Evolutionary conservation across 2,888 invertebrate genomes (phyloP).

Genomic region (Plutella xylostella): DNA sequence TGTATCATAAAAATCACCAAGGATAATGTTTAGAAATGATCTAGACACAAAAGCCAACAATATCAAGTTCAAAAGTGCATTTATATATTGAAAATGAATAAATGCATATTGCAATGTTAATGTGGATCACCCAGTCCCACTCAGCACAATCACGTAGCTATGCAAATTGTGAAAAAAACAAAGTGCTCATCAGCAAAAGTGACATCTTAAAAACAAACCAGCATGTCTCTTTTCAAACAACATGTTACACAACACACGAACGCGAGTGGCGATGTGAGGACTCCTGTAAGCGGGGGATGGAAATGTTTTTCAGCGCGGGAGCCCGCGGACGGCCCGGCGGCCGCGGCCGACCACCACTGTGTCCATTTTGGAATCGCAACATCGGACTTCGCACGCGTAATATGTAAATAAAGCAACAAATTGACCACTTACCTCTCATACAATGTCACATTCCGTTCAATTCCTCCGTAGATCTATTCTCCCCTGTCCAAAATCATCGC

Average conservation of each 20-base stretch:
- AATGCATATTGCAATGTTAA: too few species aligned
- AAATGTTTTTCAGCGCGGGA: slow-evolving; percentile 23
- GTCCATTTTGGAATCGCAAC: slow-evolving; percentile 53
- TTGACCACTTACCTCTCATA: slow-evolving; percentile 63
- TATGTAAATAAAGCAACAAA: slow-evolving; percentile 27
- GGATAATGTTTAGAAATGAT: too few species aligned
- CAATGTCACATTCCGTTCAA: slow-evolving; percentile 71
- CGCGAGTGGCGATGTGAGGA: neutral
- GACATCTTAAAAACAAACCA: slow-evolving; percentile 29
- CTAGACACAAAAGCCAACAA: too few species aligned
- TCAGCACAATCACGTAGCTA: too few species aligned
- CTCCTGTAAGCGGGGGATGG: neutral
- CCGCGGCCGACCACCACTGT: slow-evolving; percentile 44
- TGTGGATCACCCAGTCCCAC: too few species aligned
- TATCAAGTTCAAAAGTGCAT: too few species aligned
- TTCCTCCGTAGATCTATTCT: slow-evolving; percentile 58
- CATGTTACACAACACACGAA: slow-evolving; percentile 48
- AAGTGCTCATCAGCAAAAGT: slow-evolving; percentile 1
- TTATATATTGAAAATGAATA: too few species aligned
- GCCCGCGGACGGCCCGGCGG: slow-evolving; percentile 30
- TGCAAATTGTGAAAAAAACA: too few species aligned
- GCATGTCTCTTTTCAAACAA: slow-evolving; percentile 16
- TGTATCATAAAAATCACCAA: too few species aligned
- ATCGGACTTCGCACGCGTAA: slow-evolving; percentile 33
- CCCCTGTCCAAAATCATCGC: slow-evolving; percentile 61